Evolutionary conservation across 2,888 invertebrate species (phyloP).

Genomic region (Phengaris alcon): DNA sequence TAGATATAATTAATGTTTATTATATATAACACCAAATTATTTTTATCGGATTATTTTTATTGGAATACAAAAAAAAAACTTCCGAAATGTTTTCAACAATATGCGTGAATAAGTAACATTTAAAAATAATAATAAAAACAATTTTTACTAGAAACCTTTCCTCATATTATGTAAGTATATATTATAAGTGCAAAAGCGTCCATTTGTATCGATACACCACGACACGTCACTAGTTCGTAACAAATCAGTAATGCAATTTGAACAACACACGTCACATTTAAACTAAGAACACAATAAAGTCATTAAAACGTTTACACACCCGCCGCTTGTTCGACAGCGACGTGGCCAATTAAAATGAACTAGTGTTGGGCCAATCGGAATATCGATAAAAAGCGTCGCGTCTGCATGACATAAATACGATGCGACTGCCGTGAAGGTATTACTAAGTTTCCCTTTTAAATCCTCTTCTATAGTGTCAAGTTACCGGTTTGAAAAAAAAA

Average conservation of each 20-base stretch:
- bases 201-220: not conserved
- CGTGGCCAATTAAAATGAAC: conserved; percentile 60
- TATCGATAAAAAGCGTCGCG: conserved; percentile 57
- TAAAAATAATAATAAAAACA: too few species aligned
- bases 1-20: too few species aligned
- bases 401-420: conserved; percentile 60
- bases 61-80: too few species aligned
- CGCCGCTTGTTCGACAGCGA: conserved; percentile 43
- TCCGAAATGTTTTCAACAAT: too few species aligned
- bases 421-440: conserved; percentile 68
- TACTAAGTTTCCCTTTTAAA: conserved; percentile 70
- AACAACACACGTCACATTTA: conserved; percentile 36
- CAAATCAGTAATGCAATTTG: conserved; percentile 36
- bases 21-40: too few species aligned
- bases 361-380: conserved; percentile 57
- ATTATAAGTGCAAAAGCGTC: not conserved
- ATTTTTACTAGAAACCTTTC: too few species aligned
- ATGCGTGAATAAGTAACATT: too few species aligned
- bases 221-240: conserved; percentile 38
- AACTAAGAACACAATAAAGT: conserved; percentile 46
- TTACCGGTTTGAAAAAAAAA: conserved; percentile 56
- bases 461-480: conserved; percentile 59
- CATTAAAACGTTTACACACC: conserved; percentile 46
- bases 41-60: too few species aligned
- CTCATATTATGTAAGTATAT: not conserved